A percentile compares a stretch with the other conserved stretches of the same genome.
phyloP scores from a whole-genome alignment of 1,140 invertebrate genomes.

The Ceratina calcarata region DNA sequence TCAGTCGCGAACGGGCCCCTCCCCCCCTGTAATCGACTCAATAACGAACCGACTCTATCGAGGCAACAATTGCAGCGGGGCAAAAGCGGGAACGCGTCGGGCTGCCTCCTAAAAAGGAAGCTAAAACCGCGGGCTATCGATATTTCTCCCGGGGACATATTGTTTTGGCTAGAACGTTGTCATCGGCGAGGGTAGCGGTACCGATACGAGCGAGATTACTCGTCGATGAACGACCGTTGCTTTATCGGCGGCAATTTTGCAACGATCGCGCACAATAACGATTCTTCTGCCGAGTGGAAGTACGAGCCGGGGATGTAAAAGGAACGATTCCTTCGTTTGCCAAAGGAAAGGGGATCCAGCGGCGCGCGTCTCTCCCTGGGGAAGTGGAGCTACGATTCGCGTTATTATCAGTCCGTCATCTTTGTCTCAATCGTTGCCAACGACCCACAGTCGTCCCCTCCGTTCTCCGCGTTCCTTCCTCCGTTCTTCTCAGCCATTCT shows the following conservation, averaged over 20 bases:
- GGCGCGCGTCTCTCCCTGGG: background rate
- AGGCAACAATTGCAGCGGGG: conserved; percentile 23
- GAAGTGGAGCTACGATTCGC: background rate
- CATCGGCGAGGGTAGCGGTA: background rate
- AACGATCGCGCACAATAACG: conserved; percentile 23
- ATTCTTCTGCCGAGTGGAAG: conserved; percentile 1
- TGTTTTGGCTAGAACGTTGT: conserved; percentile 19
- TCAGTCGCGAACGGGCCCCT: conserved; percentile 8
- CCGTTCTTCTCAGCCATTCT: conserved; percentile 53
- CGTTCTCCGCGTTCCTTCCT: conserved; percentile 9
- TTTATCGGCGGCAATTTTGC: conserved; percentile 42
- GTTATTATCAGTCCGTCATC: conserved; percentile 58
- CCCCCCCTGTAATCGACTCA: conserved; percentile 22
- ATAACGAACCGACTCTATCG: conserved; percentile 23
- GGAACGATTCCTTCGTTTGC: conserved; percentile 12
- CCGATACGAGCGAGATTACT: conserved; percentile 20
- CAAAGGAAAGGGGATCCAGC: background rate
- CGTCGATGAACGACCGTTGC: conserved; percentile 1
- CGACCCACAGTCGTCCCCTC: background rate
- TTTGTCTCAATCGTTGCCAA: conserved; percentile 48
- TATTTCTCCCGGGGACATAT: conserved; percentile 13
- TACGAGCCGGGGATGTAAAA: background rate
- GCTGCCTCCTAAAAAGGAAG: background rate
- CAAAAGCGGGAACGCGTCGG: background rate
- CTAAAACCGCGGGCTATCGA: conserved; percentile 9